Evolutionary conservation across 1,140 invertebrate genomes (phyloP), one percentile per base, ranked within the genome.

Genomic region (Hylaeus volcanicus): DNA sequence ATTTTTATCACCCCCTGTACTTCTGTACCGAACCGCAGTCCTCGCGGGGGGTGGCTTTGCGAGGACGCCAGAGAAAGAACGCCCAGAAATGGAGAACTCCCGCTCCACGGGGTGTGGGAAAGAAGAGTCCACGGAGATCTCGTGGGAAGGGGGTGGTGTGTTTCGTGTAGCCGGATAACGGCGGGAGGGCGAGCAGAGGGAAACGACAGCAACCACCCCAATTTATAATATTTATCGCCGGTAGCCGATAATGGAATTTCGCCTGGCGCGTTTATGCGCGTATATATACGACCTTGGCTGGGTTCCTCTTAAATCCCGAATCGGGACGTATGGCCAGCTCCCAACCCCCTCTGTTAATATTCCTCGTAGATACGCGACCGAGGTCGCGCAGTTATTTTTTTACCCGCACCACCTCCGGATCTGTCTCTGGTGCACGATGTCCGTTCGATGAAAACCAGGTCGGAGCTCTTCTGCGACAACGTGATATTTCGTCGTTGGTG

Each of bases 181-280:
- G 26, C 58, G 66, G 65, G 56, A 63, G 58, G 26, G 65, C 26
- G 64, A 60, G 74, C 14, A 55, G 81, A 74, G 60, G 64, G 74
- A 45, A 74, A 78, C 73, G 65, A 79, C 45, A 53, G 76, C 69
- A 65, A 80, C 60, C 72, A 63, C 74, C 83, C 83, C 89, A 91
- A 91, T 92, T 92, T 91, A 93, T 90, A 92, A 92, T 92, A 93
- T 92, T 92, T 93, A 93, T 93, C 89, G 88, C 81, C 82, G 80
- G 80, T 81, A 90, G 86, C 84, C 86, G 91, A 92, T 92, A 92
- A 92, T 91, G 89, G 90, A 93, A 91, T 92, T 93, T 91, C 75
- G 86, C 81, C 77, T 37, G 71, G 78, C 78, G 80, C 83, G 76
- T 75, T 77, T 83, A 69, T 72, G 55, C 63, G 64, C 58, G 72